Evolutionary conservation across 2,113 vertebrate genomes (phyloP).

Genomic region (Gallinago media): DNA sequence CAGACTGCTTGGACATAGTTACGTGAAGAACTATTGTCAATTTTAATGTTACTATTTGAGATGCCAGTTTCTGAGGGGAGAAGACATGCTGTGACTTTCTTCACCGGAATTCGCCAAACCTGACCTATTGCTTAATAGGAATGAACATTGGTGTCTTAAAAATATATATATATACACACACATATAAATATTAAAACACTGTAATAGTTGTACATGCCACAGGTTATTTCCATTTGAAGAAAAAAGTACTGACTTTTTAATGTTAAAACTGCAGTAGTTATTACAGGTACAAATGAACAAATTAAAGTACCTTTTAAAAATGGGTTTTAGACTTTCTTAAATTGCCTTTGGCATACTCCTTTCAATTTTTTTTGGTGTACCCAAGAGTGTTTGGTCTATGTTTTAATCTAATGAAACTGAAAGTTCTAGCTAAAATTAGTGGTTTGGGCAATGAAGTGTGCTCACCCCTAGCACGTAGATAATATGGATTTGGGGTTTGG

Average conservation of each 20-base stretch:
- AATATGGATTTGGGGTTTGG: neutral
- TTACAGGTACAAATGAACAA: constrained; percentile 69
- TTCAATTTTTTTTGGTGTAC: constrained; percentile 3
- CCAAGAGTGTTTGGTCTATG: neutral
- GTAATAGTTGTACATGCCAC: constrained; percentile 53
- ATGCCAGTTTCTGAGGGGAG: constrained; percentile 65
- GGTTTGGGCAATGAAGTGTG: constrained; percentile 18
- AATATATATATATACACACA: neutral
- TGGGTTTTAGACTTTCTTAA: constrained; percentile 66
- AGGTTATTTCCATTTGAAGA: constrained; percentile 53
- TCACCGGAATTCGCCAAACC: constrained; percentile 59
- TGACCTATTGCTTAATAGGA: constrained; percentile 57
- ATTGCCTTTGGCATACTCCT: constrained; percentile 33
- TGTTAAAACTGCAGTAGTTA: constrained; percentile 61
- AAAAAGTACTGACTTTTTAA: constrained; percentile 65
- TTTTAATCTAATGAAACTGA: neutral
- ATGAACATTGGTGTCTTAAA: constrained; percentile 46
- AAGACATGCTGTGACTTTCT: constrained; percentile 51
- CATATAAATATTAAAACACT: constrained; percentile 51
- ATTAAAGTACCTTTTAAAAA: constrained; percentile 73
- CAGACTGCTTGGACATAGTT: constrained; percentile 22
- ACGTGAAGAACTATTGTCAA: constrained; percentile 47
- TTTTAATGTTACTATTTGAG: constrained; percentile 62
- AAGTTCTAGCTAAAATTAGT: constrained; percentile 6
- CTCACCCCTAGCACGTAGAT: neutral